phyloP scores from a whole-genome alignment of 2,113 vertebrate species.

The Leptosomus discolor region DNA sequence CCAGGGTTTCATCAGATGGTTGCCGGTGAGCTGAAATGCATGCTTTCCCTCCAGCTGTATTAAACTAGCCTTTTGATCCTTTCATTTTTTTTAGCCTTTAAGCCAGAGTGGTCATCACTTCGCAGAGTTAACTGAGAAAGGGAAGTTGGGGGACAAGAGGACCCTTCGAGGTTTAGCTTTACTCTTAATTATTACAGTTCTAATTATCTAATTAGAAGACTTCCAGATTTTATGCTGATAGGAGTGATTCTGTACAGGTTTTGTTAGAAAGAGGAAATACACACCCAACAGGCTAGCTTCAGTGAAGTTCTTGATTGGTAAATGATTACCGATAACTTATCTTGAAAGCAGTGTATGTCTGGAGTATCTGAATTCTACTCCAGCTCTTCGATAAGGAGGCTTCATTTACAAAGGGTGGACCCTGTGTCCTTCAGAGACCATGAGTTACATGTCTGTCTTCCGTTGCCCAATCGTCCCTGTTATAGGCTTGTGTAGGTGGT shows the following conservation, averaged over 20 bases:
- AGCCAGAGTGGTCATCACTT: constrained; percentile 69
- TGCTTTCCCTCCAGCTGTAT: constrained; percentile 74
- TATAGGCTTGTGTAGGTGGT: not conserved
- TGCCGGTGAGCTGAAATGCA: constrained; percentile 69
- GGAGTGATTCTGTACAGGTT: not conserved
- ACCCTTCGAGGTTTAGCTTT: not conserved
- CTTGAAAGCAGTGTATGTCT: not conserved
- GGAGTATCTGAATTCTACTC: not conserved
- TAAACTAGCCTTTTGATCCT: constrained; percentile 65
- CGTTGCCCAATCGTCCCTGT: not conserved
- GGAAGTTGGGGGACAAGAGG: constrained; percentile 12
- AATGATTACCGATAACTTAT: constrained; percentile 35
- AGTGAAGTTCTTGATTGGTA: constrained; percentile 5
- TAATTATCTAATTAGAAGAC: constrained; percentile 45
- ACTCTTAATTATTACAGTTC: constrained; percentile 17
- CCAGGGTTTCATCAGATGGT: constrained; percentile 68
- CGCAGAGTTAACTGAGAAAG: constrained; percentile 67
- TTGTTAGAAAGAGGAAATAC: not conserved
- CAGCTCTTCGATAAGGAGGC: not conserved
- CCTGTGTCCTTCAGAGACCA: not conserved
- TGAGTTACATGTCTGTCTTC: not conserved
- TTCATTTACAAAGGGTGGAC: constrained; percentile 11
- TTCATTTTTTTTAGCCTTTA: constrained; percentile 54
- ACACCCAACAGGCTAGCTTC: not conserved
- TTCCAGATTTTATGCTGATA: not conserved